Base-by-base conservation (phyloP, 2,113 vertebrate species). In the Brienomyrus longianalis region DNA sequence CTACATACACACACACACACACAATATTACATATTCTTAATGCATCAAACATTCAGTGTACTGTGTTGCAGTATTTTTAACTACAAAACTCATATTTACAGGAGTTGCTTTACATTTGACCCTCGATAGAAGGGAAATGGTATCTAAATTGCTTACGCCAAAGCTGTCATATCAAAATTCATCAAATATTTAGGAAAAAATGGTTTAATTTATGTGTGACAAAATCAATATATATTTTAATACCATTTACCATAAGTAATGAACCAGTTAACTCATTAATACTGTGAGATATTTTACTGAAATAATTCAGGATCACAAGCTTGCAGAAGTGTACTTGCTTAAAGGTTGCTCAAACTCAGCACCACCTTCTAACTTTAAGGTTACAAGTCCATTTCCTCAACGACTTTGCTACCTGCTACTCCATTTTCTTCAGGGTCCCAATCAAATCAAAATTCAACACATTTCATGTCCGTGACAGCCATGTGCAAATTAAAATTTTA, bases 401-500 rank as follows among this genome's bases (percentile, higher is more conserved):
- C 35, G 6, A 80, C 35, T 17, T 43, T 43, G 15, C 35, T 80
- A 80, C 35, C 74, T 17, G 74, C 74, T 43, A 43, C 31, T 43
- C 31, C 31, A 80, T 43, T 80, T 77, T 39, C 70, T 77, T 77
- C 31, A 6, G 13, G 35, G 70, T 74, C 70, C 70, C 70, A 77
- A 19, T 77, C 74, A 80, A 43, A 80, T 80, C 74, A 43, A 80
- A 80, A 80, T 80, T 80, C 74, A 80, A 43, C 74, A 80, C 74
- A 39, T 80, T 80, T 80, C 19, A 80, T 80, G 74, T 17, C 74
- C 43, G 17, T 80, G 74, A 80, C 17, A 80, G 35, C 74, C 15
- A 35, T 17, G 74, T 80, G 74, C 74, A 80, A 80, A 80, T 80
- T 80, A 80, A 0, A 39, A 19, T 80, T 80, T 80, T 80, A 43